These are phyloP conservation scores for Isurus oxyrinchus DNA, from an alignment of 2,113 vertebrate species.

Conservation along the genomic window DNA sequence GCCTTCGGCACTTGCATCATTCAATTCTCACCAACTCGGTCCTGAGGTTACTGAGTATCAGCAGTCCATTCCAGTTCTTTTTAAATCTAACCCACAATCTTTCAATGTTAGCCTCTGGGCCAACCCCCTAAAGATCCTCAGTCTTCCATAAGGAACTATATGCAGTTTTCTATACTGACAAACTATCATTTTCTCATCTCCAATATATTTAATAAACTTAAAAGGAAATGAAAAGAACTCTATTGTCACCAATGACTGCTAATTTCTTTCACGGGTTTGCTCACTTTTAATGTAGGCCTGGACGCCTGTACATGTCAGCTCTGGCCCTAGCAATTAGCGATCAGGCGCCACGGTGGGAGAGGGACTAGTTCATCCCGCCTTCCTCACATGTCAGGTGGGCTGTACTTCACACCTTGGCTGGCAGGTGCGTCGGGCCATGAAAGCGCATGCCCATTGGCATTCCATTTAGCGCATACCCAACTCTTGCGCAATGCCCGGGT, in stretches of 20 bases:
- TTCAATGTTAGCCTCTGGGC: background rate
- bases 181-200: background rate
- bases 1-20: background rate
- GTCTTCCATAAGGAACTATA: no score
- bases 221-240: background rate
- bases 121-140: background rate
- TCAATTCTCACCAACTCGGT: background rate
- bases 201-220: no score
- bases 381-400: no score
- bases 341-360: background rate
- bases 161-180: background rate
- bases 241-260: background rate
- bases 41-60: background rate
- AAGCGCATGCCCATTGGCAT: background rate
- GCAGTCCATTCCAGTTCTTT: background rate
- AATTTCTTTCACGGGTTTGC: background rate
- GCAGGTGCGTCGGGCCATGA: background rate
- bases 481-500: background rate
- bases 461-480: background rate
- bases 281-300: background rate
- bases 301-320: no score
- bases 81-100: background rate
- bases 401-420: no score
- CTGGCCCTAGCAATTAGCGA: no score
- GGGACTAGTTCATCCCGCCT: no score